phyloP scores from a whole-genome alignment of 2,797 vertebrate species.

The Cossypha polioptera region DNA sequence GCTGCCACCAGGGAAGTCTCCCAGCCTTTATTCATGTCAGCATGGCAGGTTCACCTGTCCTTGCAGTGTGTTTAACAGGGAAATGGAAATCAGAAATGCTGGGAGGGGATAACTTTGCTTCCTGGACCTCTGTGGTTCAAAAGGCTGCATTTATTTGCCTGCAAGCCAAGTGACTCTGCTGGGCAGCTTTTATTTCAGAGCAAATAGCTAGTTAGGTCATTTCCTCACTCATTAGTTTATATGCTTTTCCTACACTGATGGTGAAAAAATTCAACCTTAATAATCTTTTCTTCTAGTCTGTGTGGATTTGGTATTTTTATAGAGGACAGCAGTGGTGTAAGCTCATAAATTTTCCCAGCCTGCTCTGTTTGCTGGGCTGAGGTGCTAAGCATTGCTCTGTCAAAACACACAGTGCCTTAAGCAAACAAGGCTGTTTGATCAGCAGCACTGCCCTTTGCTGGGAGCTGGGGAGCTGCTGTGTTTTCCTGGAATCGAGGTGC shows the following conservation, averaged over 20 bases:
- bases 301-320: not conserved
- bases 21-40: not conserved
- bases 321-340: not conserved
- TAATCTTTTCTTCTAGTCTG: not conserved
- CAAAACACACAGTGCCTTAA: constrained; percentile 8
- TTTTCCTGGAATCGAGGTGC: not conserved
- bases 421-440: constrained; percentile 47
- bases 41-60: not conserved
- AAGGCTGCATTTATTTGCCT: not conserved
- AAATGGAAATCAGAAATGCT: not conserved
- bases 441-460: not conserved
- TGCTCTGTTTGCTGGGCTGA: not conserved
- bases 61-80: not conserved
- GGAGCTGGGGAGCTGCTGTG: not conserved
- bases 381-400: not conserved
- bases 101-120: not conserved
- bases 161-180: not conserved
- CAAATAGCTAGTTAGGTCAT: not conserved
- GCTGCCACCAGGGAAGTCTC: not conserved
- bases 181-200: not conserved
- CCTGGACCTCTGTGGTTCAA: not conserved
- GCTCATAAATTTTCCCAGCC: not conserved
- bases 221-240: not conserved
- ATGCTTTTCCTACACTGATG: not conserved
- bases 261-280: not conserved